Evolutionary conservation across 37 sponge, comb jelly and placozoan genomes (phyloP).

Genomic region (Beroe forskalii): DNA sequence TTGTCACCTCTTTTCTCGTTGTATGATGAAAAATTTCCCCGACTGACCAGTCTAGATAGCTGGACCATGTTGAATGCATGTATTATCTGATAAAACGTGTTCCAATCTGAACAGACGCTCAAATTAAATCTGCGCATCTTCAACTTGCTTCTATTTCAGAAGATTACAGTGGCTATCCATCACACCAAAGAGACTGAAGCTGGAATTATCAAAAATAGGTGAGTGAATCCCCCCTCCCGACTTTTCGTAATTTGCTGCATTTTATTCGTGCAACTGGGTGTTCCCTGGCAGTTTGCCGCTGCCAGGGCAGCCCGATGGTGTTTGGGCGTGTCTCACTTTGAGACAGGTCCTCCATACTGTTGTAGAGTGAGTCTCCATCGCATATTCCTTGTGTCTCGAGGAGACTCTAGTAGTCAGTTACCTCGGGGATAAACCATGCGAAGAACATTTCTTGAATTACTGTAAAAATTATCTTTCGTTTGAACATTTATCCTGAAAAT

Average conservation of each 20-base stretch:
- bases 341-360: slow-evolving; percentile 37
- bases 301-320: slow-evolving; percentile 64
- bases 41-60: slow-evolving; percentile 64
- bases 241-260: too few relatives aligned
- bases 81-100: slow-evolving; percentile 39
- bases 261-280: slow-evolving; percentile 60
- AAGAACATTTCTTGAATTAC: slow-evolving; percentile 25
- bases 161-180: too few relatives aligned
- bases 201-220: too few relatives aligned
- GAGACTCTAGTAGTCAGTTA: slow-evolving; percentile 59
- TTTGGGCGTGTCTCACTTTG: neutral
- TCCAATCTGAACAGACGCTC: too few relatives aligned
- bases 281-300: slow-evolving; percentile 62
- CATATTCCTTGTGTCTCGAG: slow-evolving; percentile 66
- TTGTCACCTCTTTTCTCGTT: too few relatives aligned
- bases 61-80: slow-evolving; percentile 52
- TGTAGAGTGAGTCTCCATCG: slow-evolving; percentile 45
- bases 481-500: too few relatives aligned
- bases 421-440: slow-evolving; percentile 66
- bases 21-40: slow-evolving; percentile 47
- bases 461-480: too few relatives aligned
- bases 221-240: too few relatives aligned
- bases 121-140: too few relatives aligned
- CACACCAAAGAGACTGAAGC: too few relatives aligned
- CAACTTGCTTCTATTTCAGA: too few relatives aligned